A percentile compares a stretch with the other conserved stretches of the same genome.
These are phyloP conservation scores for Yponomeuta plumbellus DNA, from an alignment of 2,888 invertebrate genomes.

Conservation along the genomic window DNA sequence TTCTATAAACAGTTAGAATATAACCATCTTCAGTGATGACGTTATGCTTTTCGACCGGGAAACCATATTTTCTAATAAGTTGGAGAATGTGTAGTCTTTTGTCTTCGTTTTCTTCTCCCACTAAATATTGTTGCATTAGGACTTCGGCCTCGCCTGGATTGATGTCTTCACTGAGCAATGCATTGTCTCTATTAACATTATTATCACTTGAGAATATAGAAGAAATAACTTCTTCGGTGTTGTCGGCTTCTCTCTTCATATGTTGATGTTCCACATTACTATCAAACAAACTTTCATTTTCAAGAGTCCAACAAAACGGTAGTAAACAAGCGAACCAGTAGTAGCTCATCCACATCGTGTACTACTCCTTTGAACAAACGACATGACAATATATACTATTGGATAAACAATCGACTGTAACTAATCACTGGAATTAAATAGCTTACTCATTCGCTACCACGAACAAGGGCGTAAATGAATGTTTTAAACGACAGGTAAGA, in stretches of 20 bases:
- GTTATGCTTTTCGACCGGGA: constrained; percentile 43
- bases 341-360: not conserved
- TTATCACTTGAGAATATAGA: not conserved
- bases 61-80: constrained; percentile 31
- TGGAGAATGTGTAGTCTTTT: constrained; percentile 33
- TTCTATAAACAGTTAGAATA: constrained; percentile 82
- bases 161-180: not conserved
- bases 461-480: no score
- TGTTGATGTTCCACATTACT: not conserved
- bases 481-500: no score
- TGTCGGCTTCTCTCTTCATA: not conserved
- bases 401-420: not conserved
- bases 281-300: not conserved
- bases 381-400: not conserved
- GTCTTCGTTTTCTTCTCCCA: constrained; percentile 43
- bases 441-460: not conserved
- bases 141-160: not conserved
- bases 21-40: constrained; percentile 84
- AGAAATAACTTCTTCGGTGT: not conserved
- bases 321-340: not conserved
- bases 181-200: not conserved
- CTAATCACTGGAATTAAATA: not conserved
- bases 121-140: constrained; percentile 4
- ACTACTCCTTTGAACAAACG: not conserved
- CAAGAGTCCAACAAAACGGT: not conserved